Conservation (phyloP, 2,113 vertebrate genomes). For the Ptyas mucosa region DNA sequence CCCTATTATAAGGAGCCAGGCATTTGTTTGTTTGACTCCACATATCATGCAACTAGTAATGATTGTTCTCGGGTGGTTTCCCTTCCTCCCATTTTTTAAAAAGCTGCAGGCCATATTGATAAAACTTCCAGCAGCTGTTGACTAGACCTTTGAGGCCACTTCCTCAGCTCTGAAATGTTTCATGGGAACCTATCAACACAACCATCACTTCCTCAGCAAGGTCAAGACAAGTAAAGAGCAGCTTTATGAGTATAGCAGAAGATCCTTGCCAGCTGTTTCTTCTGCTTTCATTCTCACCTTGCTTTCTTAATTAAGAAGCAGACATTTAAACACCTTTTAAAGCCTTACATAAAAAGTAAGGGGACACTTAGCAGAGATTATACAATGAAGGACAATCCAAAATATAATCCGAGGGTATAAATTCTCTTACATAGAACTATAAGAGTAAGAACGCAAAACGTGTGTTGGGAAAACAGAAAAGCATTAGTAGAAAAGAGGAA, state of each 20-base stretch:
- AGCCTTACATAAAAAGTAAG: background rate
- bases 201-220: background rate
- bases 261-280: constrained; percentile 21
- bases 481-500: background rate
- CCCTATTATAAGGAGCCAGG: background rate
- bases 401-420: constrained; percentile 9
- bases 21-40: background rate
- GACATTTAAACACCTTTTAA: background rate
- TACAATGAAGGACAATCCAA: constrained; percentile 12
- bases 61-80: background rate
- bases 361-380: constrained; percentile 3
- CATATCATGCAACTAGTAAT: background rate
- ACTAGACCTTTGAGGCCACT: constrained; percentile 11
- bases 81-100: background rate
- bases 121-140: constrained; percentile 9
- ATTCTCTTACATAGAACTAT: background rate
- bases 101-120: background rate
- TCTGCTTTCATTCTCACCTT: constrained; percentile 14
- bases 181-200: background rate
- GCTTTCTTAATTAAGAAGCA: constrained; percentile 43
- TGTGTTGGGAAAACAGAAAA: background rate
- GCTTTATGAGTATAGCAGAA: constrained; percentile 6
- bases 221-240: background rate
- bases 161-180: constrained; percentile 12
- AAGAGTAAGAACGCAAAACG: background rate